These are phyloP conservation scores for Limosa lapponica DNA, from an alignment of 2,797 vertebrate species.

Conservation along the genomic window DNA sequence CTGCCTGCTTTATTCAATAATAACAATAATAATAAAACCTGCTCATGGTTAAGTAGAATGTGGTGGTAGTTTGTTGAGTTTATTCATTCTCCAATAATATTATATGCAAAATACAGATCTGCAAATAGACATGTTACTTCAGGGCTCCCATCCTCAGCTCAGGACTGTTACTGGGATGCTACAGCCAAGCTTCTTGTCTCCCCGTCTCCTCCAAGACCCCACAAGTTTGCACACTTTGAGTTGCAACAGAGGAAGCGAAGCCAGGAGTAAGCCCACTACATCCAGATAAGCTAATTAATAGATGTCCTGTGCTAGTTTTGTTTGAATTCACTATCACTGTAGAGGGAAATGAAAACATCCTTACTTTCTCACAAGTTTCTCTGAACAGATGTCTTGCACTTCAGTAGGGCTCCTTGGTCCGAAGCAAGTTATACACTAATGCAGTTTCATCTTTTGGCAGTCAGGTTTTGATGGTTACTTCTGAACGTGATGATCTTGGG, in stretches of 20 bases:
- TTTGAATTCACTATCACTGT: neutral
- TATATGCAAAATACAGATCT: neutral
- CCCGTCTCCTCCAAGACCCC: neutral
- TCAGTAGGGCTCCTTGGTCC: neutral
- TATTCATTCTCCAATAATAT: neutral
- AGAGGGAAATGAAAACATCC: neutral
- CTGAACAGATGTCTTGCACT: neutral
- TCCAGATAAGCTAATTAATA: neutral
- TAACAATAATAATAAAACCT: neutral
- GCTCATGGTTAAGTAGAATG: neutral
- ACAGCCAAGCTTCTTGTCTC: neutral
- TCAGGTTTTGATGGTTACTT: neutral
- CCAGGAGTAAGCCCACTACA: neutral
- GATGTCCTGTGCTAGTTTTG: neutral
- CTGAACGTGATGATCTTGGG: neutral
- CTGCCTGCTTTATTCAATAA: neutral
- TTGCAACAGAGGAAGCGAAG: neutral
- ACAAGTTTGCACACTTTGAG: rapidly evolving
- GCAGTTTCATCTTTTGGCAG: neutral
- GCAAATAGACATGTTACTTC: neutral
- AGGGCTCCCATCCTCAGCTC: neutral
- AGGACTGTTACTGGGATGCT: neutral
- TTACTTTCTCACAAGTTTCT: neutral
- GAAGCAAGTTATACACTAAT: neutral
- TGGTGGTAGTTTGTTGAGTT: neutral